A percentile compares a stretch with the other conserved stretches of the same genome.
phyloP scores from a whole-genome alignment of 2,888 invertebrate species.

The Athrips mouffetella region DNA sequence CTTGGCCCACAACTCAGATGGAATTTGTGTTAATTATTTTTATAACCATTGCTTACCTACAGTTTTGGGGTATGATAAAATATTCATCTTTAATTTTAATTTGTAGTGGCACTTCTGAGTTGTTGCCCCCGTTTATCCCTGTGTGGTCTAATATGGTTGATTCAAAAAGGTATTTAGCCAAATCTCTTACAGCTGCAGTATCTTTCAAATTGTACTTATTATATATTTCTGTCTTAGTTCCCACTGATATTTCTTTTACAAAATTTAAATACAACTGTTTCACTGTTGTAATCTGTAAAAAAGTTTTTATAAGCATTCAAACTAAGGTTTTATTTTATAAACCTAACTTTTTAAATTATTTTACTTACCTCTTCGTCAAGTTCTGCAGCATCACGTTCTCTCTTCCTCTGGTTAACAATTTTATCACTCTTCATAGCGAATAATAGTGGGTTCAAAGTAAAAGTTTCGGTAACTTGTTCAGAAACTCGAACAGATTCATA shows the following conservation, averaged over 20 bases:
- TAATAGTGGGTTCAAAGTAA: conserved; percentile 35
- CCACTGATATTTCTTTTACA: conserved; percentile 31
- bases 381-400: conserved; percentile 31
- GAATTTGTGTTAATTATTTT: too few species aligned
- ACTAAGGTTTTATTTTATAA: too few species aligned
- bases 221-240: conserved; percentile 29
- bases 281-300: conserved; percentile 45
- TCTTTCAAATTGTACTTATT: conserved; percentile 45
- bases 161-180: conserved; percentile 51
- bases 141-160: conserved; percentile 43
- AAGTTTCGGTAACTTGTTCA: conserved; percentile 29
- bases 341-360: too few species aligned
- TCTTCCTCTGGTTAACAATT: conserved; percentile 38
- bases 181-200: conserved; percentile 43
- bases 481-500: conserved; percentile 40
- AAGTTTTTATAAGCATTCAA: too few species aligned
- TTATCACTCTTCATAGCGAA: conserved; percentile 45
- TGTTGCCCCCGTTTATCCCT: conserved; percentile 77
- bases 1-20: too few species aligned
- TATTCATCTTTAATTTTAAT: conserved; percentile 61
- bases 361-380: conserved; percentile 47
- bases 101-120: conserved; percentile 65
- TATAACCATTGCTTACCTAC: conserved; percentile 64
- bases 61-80: conserved; percentile 83
- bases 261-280: conserved; percentile 41